phyloP scores from a whole-genome alignment of 2,797 vertebrate genomes.

The Gymnocypris eckloni region DNA sequence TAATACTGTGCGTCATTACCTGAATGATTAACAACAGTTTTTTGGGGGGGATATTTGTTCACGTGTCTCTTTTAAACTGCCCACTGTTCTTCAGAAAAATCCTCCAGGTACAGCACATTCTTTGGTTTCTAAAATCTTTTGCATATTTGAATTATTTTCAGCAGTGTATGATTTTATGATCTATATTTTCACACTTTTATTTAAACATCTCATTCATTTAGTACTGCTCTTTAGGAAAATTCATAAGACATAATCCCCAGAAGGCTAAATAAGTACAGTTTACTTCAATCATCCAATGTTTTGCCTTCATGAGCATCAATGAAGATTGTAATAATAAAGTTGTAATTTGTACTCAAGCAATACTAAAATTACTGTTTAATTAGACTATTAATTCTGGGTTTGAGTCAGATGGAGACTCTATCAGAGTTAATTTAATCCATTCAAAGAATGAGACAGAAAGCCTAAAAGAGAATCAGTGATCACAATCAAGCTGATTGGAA shows the following conservation, averaged over 20 bases:
- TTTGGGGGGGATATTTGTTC: too few species aligned
- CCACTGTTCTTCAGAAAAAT: background rate
- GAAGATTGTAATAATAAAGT: background rate
- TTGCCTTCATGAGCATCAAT: background rate
- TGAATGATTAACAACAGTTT: too few species aligned
- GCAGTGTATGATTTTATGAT: background rate
- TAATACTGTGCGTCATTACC: too few species aligned
- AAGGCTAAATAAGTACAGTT: background rate
- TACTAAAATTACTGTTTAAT: conserved; percentile 23
- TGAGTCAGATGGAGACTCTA: background rate
- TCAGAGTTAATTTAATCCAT: conserved; percentile 36
- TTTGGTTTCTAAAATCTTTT: background rate
- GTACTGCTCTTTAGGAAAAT: background rate
- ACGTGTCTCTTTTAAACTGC: background rate
- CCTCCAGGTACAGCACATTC: background rate
- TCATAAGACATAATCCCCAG: background rate
- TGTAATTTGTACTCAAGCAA: conserved; percentile 8
- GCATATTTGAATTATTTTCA: background rate
- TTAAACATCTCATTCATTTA: background rate
- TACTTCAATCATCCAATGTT: background rate
- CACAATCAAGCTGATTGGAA: conserved; percentile 47
- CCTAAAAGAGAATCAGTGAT: conserved; percentile 15
- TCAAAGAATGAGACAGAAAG: conserved; percentile 12
- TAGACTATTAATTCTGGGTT: conserved; percentile 16
- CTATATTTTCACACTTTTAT: background rate